Evolutionary conservation across 2,113 vertebrate genomes (phyloP), one percentile per base, ranked within the genome.

Genomic region (Hipposideros armiger): DNA sequence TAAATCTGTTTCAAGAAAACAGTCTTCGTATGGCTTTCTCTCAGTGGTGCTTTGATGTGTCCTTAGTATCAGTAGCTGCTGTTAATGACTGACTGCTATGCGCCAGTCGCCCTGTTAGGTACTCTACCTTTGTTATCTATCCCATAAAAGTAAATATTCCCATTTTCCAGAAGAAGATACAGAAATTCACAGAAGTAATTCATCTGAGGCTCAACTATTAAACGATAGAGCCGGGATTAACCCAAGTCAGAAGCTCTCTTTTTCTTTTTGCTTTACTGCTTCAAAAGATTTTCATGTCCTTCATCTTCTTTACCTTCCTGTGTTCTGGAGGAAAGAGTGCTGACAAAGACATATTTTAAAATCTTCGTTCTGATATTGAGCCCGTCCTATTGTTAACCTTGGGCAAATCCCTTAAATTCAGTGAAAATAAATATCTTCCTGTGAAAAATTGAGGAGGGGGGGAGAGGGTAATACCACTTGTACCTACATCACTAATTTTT

Each of bases 221-320:
- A 67, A 11, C 54, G 19, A 16, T 81, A 40, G 58, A 93, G 50
- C 36, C 47, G 54, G 30, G 26, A 90, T 42, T 77, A 73, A 89
- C 9, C 20, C 82, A 74, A 82, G 2, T 73, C 36, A 30, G 42
- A 82, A 36, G 52, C 20, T 69, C 4, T 80, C 4, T 74, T 45
- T 54, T 56, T n/a, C 45, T 58, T 76, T 91, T 80, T 89, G 26
- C 40, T 45, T 95, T 28, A 26, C 28, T 80, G 32, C 42, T 91
- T 94, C 30, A 62, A 52, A 81, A 60, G 26, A 40, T 26, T 69
- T 90, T 72, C 20, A 2, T 45, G 5, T 70, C 28, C 81, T 74
- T 84, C 17, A 14, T 42, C 8, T 90, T 97, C 8, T 92, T 97
- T 56, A 64, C 54, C 40, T 32, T 74, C 70, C 72, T 88, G 9